phyloP scores from a whole-genome alignment of 2,113 vertebrate species.

The Malurus melanocephalus region DNA sequence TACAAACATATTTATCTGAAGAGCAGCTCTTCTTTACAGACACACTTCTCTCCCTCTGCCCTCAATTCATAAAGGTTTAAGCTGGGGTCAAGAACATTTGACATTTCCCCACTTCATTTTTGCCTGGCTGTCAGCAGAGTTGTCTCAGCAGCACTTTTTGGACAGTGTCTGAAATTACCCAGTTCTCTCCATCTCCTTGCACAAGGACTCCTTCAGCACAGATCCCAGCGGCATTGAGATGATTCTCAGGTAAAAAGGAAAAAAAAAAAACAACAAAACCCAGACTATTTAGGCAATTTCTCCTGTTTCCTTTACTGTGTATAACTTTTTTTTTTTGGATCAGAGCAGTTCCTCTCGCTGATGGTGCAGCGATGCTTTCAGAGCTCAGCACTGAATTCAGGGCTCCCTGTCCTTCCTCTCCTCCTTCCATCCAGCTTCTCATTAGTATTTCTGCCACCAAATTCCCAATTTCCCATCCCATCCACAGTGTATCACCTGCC shows the following conservation, averaged over 20 bases:
- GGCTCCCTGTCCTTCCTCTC: neutral
- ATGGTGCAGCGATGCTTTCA: neutral
- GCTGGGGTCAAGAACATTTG: conserved; percentile 33
- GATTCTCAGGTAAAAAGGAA: neutral
- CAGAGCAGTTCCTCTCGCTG: neutral
- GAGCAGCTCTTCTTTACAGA: neutral
- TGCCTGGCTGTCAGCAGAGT: conserved; percentile 7
- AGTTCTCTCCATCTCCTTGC: neutral
- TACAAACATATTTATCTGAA: conserved; percentile 9
- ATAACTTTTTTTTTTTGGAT: neutral
- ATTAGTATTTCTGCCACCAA: neutral
- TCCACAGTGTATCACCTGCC: too few species aligned
- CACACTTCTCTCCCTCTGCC: neutral
- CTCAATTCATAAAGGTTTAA: conserved; percentile 33
- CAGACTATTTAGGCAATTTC: neutral
- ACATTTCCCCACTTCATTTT: conserved; percentile 28
- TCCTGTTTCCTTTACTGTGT: neutral
- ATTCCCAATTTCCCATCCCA: neutral
- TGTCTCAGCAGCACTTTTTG: neutral
- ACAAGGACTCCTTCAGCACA: rapidly evolving
- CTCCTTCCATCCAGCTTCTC: neutral
- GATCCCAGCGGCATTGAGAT: neutral
- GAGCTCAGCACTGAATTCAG: neutral
- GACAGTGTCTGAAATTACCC: neutral
- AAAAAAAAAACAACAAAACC: neutral